Percentiles rank a stretch among this genome's conserved stretches.
phyloP scores from a whole-genome alignment of 1,140 invertebrate genomes.

The Calephelis nemesis region DNA sequence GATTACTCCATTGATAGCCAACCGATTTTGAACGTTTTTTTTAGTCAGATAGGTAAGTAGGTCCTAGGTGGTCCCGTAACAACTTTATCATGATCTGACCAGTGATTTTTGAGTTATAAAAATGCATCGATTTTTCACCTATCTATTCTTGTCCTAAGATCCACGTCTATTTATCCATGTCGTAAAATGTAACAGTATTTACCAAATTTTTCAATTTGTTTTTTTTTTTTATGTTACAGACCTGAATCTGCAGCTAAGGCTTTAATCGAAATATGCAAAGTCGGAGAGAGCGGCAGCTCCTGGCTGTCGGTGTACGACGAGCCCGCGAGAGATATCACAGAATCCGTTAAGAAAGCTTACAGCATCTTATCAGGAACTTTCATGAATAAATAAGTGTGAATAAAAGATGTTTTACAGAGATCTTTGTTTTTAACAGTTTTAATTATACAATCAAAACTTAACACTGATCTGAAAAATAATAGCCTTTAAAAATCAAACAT shows the following conservation, averaged over 20 bases:
- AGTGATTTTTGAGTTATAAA: no score
- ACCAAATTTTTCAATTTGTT: neutral
- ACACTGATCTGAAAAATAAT: no score
- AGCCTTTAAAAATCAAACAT: no score
- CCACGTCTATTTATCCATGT: no score
- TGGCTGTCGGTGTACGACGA: conserved; percentile 35
- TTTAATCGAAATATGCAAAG: conserved; percentile 33
- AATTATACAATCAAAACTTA: neutral
- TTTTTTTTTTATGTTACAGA: conserved; percentile 27
- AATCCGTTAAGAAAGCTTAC: conserved; percentile 31
- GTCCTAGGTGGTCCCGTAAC: no score
- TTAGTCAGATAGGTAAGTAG: no score
- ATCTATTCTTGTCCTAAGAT: no score
- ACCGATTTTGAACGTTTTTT: no score
- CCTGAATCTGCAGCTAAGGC: conserved; percentile 37
- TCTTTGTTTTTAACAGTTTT: conserved; percentile 19
- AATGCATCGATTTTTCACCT: no score
- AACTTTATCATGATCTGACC: no score
- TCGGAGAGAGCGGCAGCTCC: conserved; percentile 33
- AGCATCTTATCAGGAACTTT: conserved; percentile 19
- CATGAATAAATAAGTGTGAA: neutral
- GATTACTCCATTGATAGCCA: no score
- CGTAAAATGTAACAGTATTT: no score
- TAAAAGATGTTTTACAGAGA: conserved; percentile 2
- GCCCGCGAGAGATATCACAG: conserved; percentile 28